A percentile compares a stretch with the other conserved stretches of the same genome.
Evolutionary conservation across 1,140 invertebrate species (phyloP).

Genomic region (Agraylea sexmaculata): DNA sequence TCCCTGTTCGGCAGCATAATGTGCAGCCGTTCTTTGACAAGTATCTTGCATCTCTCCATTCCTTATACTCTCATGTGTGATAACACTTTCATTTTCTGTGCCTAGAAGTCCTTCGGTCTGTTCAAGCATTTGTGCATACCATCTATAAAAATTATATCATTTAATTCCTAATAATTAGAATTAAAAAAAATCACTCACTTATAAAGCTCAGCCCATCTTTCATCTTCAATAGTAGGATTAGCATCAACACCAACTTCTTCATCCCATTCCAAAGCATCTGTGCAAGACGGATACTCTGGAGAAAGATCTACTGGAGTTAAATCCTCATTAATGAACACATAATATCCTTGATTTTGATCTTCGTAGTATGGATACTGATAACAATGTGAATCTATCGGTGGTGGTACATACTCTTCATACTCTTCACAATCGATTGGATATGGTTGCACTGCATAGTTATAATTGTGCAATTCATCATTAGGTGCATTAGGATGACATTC

Average conservation of each 20-base stretch:
- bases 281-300: conserved; percentile 10
- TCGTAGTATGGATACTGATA: too few relatives aligned
- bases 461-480: too few relatives aligned
- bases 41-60: neutral
- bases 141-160: conserved; percentile 10
- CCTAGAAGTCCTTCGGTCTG: conserved; percentile 17
- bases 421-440: neutral
- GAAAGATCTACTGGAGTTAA: conserved; percentile 12
- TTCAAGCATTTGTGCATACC: conserved; percentile 21
- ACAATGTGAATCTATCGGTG: neutral
- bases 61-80: conserved; percentile 5
- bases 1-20: conserved; percentile 20
- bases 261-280: conserved; percentile 20
- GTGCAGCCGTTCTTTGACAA: conserved; percentile 15
- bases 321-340: conserved; percentile 19
- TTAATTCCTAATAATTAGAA: neutral
- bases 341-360: conserved; percentile 20
- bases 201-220: conserved; percentile 18
- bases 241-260: conserved; percentile 14
- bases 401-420: neutral
- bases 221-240: conserved; percentile 13
- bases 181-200: conserved; percentile 7
- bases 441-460: neutral
- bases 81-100: conserved; percentile 5
- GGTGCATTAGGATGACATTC: too few relatives aligned